These are phyloP conservation scores for Dallia pectoralis DNA, from an alignment of 2,797 vertebrate genomes.

Conservation along the genomic window DNA sequence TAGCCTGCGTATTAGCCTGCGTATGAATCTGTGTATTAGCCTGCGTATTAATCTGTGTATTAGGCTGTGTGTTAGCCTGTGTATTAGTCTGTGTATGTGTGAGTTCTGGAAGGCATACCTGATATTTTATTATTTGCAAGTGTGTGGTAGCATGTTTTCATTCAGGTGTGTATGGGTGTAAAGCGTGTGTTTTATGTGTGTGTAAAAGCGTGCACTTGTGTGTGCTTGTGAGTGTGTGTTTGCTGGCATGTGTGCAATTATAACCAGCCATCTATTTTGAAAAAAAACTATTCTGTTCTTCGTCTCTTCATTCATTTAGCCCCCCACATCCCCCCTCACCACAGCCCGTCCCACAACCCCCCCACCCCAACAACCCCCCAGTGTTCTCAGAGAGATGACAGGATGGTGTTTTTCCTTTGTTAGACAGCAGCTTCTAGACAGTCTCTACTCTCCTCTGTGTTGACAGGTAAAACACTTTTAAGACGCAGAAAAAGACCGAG, in stretches of 20 bases:
- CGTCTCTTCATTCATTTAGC: conserved; percentile 1
- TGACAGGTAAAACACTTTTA: conserved; percentile 75
- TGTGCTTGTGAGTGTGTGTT: conserved; percentile 19
- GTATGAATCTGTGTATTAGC: too few relatives aligned
- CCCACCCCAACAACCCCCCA: conserved; percentile 48
- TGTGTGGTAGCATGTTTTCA: too few relatives aligned
- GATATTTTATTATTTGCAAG: too few relatives aligned
- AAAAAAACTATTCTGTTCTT: background rate
- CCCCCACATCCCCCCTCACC: conserved; percentile 36
- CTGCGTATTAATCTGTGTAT: too few relatives aligned
- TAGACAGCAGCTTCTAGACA: conserved; percentile 61
- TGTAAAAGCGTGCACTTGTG: conserved; percentile 9
- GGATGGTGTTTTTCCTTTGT: conserved; percentile 71
- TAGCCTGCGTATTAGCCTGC: conserved; percentile 57
- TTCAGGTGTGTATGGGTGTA: background rate
- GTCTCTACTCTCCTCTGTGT: conserved; percentile 58
- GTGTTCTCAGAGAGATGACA: conserved; percentile 66
- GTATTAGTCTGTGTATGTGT: conserved; percentile 55
- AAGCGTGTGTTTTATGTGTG: conserved; percentile 7
- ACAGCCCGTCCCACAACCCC: background rate
- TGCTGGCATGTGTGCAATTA: conserved; percentile 14
- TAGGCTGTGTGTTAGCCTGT: conserved; percentile 58
- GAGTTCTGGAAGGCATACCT: background rate
- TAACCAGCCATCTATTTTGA: conserved; percentile 18
- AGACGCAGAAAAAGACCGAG: conserved; percentile 67